Conservation (phyloP, 2,888 invertebrate genomes). For the Pandemis heparana region DNA sequence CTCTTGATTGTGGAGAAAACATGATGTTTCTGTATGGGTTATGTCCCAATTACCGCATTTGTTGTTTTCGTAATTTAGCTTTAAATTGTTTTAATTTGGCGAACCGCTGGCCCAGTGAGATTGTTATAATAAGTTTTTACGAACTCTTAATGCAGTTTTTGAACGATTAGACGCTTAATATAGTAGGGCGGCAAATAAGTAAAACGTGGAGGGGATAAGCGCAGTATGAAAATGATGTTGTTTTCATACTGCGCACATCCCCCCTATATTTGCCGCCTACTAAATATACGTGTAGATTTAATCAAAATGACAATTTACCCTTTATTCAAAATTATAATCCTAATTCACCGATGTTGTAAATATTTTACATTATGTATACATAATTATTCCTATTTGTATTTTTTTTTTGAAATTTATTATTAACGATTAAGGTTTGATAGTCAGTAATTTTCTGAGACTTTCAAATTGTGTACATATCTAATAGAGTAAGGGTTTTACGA, state of each 20-base stretch:
- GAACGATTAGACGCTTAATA: constrained; percentile 11
- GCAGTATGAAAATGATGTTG: no score
- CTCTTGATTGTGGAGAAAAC: constrained; percentile 53
- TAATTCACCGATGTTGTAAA: constrained; percentile 79
- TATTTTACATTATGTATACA: constrained; percentile 68
- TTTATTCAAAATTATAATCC: constrained; percentile 52
- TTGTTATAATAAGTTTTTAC: constrained; percentile 55
- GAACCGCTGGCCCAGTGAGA: constrained; percentile 73
- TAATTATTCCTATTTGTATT: constrained; percentile 54
- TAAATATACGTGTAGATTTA: constrained; percentile 16
- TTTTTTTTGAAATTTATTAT: constrained; percentile 78
- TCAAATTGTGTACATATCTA: constrained; percentile 83
- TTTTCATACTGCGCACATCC: no score
- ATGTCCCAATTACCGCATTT: constrained; percentile 40
- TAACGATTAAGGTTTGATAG: constrained; percentile 77
- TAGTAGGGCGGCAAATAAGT: no score
- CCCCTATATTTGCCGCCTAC: no score
- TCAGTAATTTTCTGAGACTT: constrained; percentile 79
- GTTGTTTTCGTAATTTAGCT: constrained; percentile 50
- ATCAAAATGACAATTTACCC: constrained; percentile 11
- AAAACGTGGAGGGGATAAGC: no score
- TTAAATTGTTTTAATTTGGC: constrained; percentile 62
- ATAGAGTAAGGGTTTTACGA: constrained; percentile 73
- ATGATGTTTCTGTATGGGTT: constrained; percentile 48
- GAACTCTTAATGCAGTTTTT: constrained; percentile 21